Evolutionary conservation across 2,113 vertebrate genomes (phyloP), one percentile per base, ranked within the genome.

Genomic region (Psophia crepitans): DNA sequence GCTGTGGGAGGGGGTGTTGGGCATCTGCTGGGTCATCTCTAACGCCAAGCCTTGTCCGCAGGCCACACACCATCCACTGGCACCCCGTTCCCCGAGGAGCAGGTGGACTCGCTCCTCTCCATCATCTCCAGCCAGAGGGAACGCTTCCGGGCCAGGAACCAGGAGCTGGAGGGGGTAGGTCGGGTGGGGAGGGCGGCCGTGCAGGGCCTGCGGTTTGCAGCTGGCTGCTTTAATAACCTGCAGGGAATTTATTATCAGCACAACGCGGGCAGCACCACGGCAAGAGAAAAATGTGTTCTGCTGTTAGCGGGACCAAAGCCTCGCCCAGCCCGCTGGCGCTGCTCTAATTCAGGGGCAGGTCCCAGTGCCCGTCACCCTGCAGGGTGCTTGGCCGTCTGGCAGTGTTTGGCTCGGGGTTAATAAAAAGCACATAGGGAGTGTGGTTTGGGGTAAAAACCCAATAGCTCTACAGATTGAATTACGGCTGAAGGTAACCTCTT

Each of bases 81-180:
- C 19, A 27, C 94, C 35, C 33, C 96, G 0, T 97, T 99, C 69
- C 99, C 99, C 0, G 99, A 99, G 94, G 99, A 98, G 56, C 99
- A 99, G 97, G 98, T 99, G 97, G 99, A 99, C 96, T 99, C 99
- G 0, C 98, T 99, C 49, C 99, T 99, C 37, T 99, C 99, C 97
- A 99, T 99, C 98, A 99, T 99, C 98, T 99, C 99, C 96, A 99
- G 99, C 97, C 99, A 99, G 97, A 98, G 99, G 95, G 99, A 99
- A 90, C 98, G 99, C 53, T 99, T 99, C 97, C 98, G 99, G 19
- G 97, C 99, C 89, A 98, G 99, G 96, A 99, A 99, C 97, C 99
- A 99, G 97, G 99, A 99, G 95, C 98, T 99, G 93, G 99, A 99
- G 97, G 98, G 98, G 43, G 99, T 99, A 98, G 95, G 98, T 93